phyloP scores from a whole-genome alignment of 2,888 invertebrate species.

The Luperina nickerlii region DNA sequence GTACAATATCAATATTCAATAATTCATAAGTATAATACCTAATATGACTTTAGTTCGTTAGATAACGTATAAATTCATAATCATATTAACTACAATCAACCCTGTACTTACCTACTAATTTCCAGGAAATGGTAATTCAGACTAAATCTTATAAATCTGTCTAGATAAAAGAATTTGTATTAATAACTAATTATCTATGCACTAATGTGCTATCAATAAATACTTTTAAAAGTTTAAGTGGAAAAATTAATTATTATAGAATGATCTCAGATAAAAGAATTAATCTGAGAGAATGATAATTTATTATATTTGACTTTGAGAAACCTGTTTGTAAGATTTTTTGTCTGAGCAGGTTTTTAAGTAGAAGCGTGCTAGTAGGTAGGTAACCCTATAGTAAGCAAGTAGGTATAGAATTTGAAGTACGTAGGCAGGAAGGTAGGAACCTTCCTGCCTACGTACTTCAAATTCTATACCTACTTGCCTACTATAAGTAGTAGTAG shows the following conservation, averaged over 20 bases:
- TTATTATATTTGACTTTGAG: background rate
- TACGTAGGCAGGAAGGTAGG: background rate
- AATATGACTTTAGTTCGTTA: background rate
- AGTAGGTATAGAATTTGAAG: background rate
- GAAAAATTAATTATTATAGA: slow-evolving; percentile 6
- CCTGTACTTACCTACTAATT: slow-evolving; percentile 16
- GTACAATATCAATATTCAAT: background rate
- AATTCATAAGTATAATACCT: background rate
- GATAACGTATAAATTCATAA: background rate
- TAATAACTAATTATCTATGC: slow-evolving; percentile 21
- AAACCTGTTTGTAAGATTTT: background rate
- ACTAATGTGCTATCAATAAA: slow-evolving; percentile 18
- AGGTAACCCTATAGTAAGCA: background rate
- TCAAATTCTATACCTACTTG: too few relatives aligned
- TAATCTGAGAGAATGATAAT: slow-evolving; percentile 5
- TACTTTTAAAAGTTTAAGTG: background rate
- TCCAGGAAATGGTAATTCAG: slow-evolving; percentile 29
- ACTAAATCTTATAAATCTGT: slow-evolving; percentile 40
- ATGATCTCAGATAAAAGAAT: too few relatives aligned
- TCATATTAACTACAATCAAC: slow-evolving; percentile 14
- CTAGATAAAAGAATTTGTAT: slow-evolving; percentile 42
- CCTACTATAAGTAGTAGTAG: too few relatives aligned
- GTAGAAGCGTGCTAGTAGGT: background rate
- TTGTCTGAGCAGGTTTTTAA: background rate
- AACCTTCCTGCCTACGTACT: too few relatives aligned